A percentile compares a stretch with the other conserved stretches of the same genome.
These are phyloP conservation scores for Euleptes europaea DNA, from an alignment of 2,113 vertebrate genomes.

Conservation along the genomic window DNA sequence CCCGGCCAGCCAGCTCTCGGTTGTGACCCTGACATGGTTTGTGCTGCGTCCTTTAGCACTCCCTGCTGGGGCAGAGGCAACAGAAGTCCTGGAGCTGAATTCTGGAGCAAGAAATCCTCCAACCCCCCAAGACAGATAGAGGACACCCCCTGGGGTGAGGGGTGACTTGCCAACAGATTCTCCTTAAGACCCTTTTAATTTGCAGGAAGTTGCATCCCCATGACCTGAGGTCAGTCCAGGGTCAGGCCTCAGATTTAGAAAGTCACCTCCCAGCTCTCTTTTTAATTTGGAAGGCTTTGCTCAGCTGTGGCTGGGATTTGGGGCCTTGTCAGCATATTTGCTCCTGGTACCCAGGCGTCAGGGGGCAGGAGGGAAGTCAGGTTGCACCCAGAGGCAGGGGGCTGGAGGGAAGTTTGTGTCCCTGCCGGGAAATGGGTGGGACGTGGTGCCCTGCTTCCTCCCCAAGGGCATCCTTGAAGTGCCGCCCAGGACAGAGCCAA, in stretches of 20 bases:
- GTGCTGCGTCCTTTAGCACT: not conserved
- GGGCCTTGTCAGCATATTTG: not conserved
- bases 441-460: too few relatives aligned
- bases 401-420: not conserved
- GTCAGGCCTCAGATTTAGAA: not conserved
- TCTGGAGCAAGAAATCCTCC: not conserved
- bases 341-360: rapidly evolving
- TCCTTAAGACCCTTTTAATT: not conserved
- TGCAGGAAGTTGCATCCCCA: not conserved
- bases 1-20: not conserved
- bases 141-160: not conserved
- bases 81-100: not conserved
- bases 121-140: not conserved
- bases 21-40: too few relatives aligned
- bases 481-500: too few relatives aligned
- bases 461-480: too few relatives aligned
- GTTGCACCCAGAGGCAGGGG: not conserved
- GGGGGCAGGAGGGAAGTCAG: not conserved
- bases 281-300: conserved; percentile 59
- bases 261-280: rapidly evolving
- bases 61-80: not conserved
- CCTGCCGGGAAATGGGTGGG: not conserved
- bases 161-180: not conserved
- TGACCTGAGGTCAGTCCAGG: conserved; percentile 2
- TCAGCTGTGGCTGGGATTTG: conserved; percentile 33